Evolutionary conservation across 53 echinoderm and acorn worm species (phyloP).

Genomic region (Holothuria scabra): DNA sequence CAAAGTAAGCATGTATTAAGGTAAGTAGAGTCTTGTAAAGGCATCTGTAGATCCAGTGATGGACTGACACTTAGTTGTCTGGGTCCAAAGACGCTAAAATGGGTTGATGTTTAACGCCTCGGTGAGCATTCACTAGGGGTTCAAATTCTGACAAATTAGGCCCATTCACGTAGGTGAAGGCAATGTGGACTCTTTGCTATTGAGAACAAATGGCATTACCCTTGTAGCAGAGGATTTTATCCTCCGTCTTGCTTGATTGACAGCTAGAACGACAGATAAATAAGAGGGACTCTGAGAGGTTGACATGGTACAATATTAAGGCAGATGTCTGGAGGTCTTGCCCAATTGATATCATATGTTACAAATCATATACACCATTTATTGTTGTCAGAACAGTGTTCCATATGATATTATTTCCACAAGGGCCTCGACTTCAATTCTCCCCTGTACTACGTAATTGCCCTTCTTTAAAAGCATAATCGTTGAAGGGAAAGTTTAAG

Average conservation of each 20-base stretch:
- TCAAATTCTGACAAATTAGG: slow-evolving; percentile 40
- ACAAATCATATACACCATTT: too few species aligned
- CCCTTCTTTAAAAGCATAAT: too few species aligned
- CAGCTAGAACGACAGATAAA: neutral
- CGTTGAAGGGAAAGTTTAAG: too few species aligned
- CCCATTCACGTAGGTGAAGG: slow-evolving; percentile 29
- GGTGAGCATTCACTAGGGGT: slow-evolving; percentile 13
- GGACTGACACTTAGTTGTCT: slow-evolving; percentile 15
- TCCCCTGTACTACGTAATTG: too few species aligned
- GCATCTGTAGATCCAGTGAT: neutral
- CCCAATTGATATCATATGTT: too few species aligned
- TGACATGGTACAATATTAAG: too few species aligned
- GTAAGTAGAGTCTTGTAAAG: neutral
- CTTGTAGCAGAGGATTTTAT: neutral
- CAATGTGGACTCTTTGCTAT: slow-evolving; percentile 4
- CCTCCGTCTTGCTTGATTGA: slow-evolving; percentile 2
- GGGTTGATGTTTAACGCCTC: slow-evolving; percentile 33
- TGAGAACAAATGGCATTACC: slow-evolving; percentile 31
- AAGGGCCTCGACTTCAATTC: too few species aligned
- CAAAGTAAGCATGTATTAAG: too few species aligned
- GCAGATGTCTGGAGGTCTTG: too few species aligned
- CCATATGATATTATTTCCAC: too few species aligned
- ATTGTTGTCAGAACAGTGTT: too few species aligned
- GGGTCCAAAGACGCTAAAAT: slow-evolving; percentile 14
- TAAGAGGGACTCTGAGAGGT: too few species aligned